A percentile compares a stretch with the other conserved stretches of the same genome.
Evolutionary conservation across 2,888 invertebrate species (phyloP).

Genomic region (Pristionchus exspectatus): DNA sequence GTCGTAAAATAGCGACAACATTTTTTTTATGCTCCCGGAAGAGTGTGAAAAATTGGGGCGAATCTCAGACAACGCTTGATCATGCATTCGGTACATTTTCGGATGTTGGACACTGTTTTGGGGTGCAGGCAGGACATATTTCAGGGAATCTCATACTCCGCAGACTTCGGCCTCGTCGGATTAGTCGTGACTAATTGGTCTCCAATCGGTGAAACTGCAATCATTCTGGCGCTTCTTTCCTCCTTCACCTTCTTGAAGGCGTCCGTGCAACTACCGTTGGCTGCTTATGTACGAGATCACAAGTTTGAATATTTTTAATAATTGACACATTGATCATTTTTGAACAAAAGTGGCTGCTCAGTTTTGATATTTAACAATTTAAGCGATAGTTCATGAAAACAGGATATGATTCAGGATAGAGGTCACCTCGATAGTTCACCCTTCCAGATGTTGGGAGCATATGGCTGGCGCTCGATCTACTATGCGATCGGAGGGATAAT

Average conservation of each 20-base stretch:
- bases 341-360: no score
- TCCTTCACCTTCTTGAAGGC: conserved; percentile 62
- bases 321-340: no score
- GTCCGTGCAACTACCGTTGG: conserved; percentile 63
- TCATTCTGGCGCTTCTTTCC: conserved; percentile 58
- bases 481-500: conserved; percentile 57
- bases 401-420: not conserved
- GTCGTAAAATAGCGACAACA: not conserved
- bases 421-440: not conserved
- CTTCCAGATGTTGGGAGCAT: conserved; percentile 58
- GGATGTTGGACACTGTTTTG: no score
- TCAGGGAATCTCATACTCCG: conserved; percentile 62
- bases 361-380: no score
- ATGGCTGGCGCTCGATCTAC: conserved; percentile 64
- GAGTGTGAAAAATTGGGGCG: not conserved
- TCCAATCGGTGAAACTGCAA: conserved; percentile 57
- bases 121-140: not conserved
- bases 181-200: conserved; percentile 62
- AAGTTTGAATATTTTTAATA: no score
- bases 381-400: no score
- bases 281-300: conserved; percentile 61
- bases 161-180: conserved; percentile 65
- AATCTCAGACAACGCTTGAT: not conserved
- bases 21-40: not conserved
- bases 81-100: not conserved